Evolutionary conservation across 2,797 vertebrate species (phyloP).

Genomic region (Poeciliopsis infans): DNA sequence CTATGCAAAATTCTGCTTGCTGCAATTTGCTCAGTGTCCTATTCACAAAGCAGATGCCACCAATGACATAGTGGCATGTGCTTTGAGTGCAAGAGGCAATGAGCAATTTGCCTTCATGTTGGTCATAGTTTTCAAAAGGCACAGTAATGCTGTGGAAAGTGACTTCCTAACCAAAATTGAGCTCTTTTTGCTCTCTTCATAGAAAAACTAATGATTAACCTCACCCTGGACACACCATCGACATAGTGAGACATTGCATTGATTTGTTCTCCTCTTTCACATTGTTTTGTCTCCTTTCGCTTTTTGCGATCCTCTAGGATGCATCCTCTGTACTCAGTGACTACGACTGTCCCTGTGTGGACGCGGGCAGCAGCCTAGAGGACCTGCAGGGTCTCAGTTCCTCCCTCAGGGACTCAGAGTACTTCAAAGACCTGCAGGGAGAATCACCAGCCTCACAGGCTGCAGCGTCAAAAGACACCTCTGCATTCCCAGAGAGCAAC

Average conservation of each 20-base stretch:
- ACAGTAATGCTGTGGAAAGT: neutral
- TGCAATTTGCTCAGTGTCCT: neutral
- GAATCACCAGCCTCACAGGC: conserved; percentile 16
- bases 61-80: neutral
- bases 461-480: conserved; percentile 11
- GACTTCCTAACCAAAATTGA: neutral
- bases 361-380: conserved; percentile 80
- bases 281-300: neutral
- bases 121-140: neutral
- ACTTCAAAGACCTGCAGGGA: conserved; percentile 85
- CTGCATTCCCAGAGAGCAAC: conserved; percentile 13
- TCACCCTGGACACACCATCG: neutral
- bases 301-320: conserved; percentile 73
- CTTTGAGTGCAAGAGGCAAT: neutral
- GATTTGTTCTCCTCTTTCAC: neutral
- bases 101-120: neutral
- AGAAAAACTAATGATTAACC: neutral
- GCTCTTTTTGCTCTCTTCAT: neutral
- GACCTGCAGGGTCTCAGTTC: conserved; percentile 83
- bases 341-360: conserved; percentile 68
- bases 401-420: conserved; percentile 85
- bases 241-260: too few relatives aligned
- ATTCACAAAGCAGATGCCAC: neutral
- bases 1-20: neutral
- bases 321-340: conserved; percentile 80